Evolutionary conservation across 2,888 invertebrate genomes (phyloP), one percentile per base, ranked within the genome.

Genomic region (Drosophila villosipedis): DNA sequence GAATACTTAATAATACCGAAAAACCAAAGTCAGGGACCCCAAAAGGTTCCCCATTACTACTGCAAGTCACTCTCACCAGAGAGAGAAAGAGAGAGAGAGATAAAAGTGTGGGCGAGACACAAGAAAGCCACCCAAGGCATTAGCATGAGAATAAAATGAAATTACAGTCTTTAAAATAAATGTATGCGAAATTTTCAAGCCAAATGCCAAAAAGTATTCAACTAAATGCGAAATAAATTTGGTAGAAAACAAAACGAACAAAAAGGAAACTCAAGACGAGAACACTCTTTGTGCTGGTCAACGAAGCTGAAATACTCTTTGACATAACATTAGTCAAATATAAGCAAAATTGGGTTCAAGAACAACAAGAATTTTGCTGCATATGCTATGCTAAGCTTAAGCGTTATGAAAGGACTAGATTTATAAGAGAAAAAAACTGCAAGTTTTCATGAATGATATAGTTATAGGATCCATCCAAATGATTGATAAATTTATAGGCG

Each of bases 151-250:
- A 88, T 88, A 81, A 86, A 87, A 87, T 69, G 78, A 87, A 87
- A 87, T 87, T 84, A 87, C 86, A 86, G 88, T 84, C 88, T 88
- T 88, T 87, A 87, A 87, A 88, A 83, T 87, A 87, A 88, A 86
- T 88, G 86, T 88, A 86, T 84, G 83, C 85, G 83, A 83, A 85
- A 85, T 84, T 81, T 76, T 72, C 74, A 70, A 76, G 73, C 73
- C 82, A 78, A 85, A 83, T 82, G 84, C 78, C 76, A 84, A 81
- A 86, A 86, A 87, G 86, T 83, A 87, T 87, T 87, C 88, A 88
- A 78, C 84, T 84, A 86, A 87, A 88, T 87, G 88, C 73, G 88
- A 87, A 88, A 87, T 88, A 86, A 87, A 87, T 87, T 88, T 83
- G 84, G 68, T 82, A 77, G 77, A 80, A 83, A 75, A 82, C 82